Conservation (phyloP, 2,113 vertebrate genomes). For the Holacanthus passer region DNA sequence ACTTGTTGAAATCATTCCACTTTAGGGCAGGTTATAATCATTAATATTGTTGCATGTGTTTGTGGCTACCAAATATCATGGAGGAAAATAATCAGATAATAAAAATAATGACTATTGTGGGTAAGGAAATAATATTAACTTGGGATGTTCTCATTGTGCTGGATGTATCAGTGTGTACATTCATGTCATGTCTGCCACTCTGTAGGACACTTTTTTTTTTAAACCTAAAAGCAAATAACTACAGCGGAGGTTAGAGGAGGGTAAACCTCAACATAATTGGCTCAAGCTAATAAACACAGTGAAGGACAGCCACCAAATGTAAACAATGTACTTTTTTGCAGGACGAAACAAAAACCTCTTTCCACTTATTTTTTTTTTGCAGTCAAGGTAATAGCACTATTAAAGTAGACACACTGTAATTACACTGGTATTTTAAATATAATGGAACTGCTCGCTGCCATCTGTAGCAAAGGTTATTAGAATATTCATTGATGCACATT, state of each 20-base stretch:
- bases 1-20: background rate
- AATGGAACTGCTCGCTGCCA: background rate
- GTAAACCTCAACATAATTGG: background rate
- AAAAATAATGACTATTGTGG: background rate
- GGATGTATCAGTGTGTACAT: background rate
- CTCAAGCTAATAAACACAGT: background rate
- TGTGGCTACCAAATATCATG: no score
- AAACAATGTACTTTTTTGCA: background rate
- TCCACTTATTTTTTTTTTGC: background rate
- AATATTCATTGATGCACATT: constrained; percentile 25
- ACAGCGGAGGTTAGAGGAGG: background rate
- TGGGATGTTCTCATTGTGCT: background rate
- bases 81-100: background rate
- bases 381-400: background rate
- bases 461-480: constrained; percentile 13
- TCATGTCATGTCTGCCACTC: no score
- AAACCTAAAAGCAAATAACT: constrained; percentile 3
- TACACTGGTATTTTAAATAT: constrained; percentile 4
- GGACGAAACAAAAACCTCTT: background rate
- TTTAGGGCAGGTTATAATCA: background rate
- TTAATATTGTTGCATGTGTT: background rate
- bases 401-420: constrained; percentile 13
- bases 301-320: background rate
- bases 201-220: background rate
- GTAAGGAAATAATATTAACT: background rate